Evolutionary conservation across 2,113 vertebrate genomes (phyloP).

Genomic region (Callopanchax toddi): DNA sequence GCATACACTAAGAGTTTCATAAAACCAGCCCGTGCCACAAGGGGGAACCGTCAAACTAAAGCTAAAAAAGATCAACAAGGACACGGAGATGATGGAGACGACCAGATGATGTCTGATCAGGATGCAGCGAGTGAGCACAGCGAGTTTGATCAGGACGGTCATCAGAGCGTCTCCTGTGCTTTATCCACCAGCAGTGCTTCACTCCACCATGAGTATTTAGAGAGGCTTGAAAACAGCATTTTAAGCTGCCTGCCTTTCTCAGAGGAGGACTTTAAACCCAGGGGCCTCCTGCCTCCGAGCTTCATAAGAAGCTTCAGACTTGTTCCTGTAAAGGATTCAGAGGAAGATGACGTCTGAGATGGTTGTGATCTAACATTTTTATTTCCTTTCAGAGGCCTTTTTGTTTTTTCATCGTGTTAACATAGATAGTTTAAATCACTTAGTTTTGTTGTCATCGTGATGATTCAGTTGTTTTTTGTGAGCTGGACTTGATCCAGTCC

Average conservation of each 20-base stretch:
- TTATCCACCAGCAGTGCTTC: neutral
- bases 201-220: constrained; percentile 7
- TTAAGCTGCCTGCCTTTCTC: constrained; percentile 56
- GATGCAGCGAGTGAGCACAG: constrained; percentile 20
- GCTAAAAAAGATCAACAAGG: too few species aligned
- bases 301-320: constrained; percentile 14
- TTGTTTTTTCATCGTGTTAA: neutral
- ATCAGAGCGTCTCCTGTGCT: neutral
- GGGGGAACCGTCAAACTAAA: neutral
- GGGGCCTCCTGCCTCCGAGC: constrained; percentile 7
- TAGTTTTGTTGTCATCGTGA: neutral
- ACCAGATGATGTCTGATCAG: neutral
- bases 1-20: constrained; percentile 9
- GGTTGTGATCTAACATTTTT: neutral
- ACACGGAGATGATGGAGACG: neutral
- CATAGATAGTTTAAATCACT: constrained; percentile 3
- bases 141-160: neutral
- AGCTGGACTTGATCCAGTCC: neutral
- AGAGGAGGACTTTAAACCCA: constrained; percentile 43
- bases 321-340: neutral
- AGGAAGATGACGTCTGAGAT: neutral
- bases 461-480: neutral
- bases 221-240: constrained; percentile 51
- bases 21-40: neutral
- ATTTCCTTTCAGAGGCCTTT: neutral